These are phyloP conservation scores for Camelus dromedarius DNA, from an alignment of 2,113 vertebrate genomes.

Conservation along the genomic window DNA sequence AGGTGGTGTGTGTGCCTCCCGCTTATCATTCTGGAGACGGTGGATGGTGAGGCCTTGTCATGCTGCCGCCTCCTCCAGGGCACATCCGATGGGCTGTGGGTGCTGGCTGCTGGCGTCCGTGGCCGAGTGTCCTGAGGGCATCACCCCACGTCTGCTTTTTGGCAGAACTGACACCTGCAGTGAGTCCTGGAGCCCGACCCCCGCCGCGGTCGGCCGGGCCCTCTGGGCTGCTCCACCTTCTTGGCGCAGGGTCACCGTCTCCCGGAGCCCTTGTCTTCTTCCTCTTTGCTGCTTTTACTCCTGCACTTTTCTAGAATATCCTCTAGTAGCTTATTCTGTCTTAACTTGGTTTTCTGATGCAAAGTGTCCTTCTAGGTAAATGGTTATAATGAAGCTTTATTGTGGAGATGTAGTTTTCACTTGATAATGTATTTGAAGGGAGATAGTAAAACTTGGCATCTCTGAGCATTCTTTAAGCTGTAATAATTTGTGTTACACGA, in stretches of 20 bases:
- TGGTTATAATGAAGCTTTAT: background rate
- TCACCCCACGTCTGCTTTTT: fast-evolving
- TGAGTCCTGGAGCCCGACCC: background rate
- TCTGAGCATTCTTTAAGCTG: background rate
- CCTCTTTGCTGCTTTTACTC: background rate
- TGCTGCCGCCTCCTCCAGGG: background rate
- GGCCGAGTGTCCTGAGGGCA: background rate
- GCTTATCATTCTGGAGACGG: background rate
- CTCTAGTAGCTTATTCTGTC: background rate
- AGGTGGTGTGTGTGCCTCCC: fast-evolving
- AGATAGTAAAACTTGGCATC: background rate
- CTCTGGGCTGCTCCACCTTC: background rate
- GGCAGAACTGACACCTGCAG: fast-evolving
- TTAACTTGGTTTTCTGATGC: background rate
- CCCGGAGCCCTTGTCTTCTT: background rate
- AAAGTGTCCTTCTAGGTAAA: background rate
- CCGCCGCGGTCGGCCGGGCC: background rate
- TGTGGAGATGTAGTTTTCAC: background rate
- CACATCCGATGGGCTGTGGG: fast-evolving
- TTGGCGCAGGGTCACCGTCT: fast-evolving
- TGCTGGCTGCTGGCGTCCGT: fast-evolving
- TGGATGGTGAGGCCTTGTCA: fast-evolving
- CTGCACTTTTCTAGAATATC: background rate
- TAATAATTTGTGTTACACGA: background rate
- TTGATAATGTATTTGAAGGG: background rate